Percentiles rank a stretch among this genome's conserved stretches.
Conservation (phyloP, 2,797 vertebrate species). For the Hyperoplus lanceolatus region DNA sequence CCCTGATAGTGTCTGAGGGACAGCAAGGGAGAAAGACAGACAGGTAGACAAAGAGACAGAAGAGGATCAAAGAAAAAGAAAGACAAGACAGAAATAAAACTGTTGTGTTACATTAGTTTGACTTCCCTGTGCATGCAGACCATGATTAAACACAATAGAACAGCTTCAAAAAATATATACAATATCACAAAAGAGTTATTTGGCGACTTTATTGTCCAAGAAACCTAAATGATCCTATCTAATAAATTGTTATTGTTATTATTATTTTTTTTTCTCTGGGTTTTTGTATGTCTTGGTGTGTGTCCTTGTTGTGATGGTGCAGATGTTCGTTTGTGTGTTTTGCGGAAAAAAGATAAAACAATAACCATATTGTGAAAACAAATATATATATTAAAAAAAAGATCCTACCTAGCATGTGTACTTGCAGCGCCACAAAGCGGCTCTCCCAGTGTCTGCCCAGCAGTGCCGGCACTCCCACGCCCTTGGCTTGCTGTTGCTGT, state of each 20-base stretch:
- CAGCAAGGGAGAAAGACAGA: neutral
- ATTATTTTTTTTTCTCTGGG: too few relatives aligned
- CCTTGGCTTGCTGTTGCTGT: slow-evolving; percentile 83
- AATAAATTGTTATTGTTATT: too few relatives aligned
- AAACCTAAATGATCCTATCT: too few relatives aligned
- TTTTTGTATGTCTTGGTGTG: too few relatives aligned
- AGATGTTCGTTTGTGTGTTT: too few relatives aligned
- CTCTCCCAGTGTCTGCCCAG: slow-evolving; percentile 91
- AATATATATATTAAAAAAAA: too few relatives aligned
- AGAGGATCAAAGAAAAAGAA: neutral
- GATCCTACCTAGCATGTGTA: slow-evolving; percentile 95
- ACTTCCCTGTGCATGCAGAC: neutral
- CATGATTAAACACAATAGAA: neutral
- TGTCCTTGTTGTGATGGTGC: too few relatives aligned
- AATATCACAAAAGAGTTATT: neutral
- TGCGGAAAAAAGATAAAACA: too few relatives aligned
- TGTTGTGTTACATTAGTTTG: too few relatives aligned
- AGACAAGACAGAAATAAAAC: neutral
- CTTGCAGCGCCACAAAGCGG: slow-evolving; percentile 93
- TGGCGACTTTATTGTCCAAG: neutral
- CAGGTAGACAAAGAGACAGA: neutral
- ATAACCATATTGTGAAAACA: too few relatives aligned
- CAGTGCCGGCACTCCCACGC: slow-evolving; percentile 58
- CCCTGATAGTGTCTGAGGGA: slow-evolving; percentile 92
- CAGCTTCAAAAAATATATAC: neutral